Evolutionary conservation across 2,797 vertebrate genomes (phyloP), one percentile per base, ranked within the genome.

Genomic region (Eutrigla gurnardus): DNA sequence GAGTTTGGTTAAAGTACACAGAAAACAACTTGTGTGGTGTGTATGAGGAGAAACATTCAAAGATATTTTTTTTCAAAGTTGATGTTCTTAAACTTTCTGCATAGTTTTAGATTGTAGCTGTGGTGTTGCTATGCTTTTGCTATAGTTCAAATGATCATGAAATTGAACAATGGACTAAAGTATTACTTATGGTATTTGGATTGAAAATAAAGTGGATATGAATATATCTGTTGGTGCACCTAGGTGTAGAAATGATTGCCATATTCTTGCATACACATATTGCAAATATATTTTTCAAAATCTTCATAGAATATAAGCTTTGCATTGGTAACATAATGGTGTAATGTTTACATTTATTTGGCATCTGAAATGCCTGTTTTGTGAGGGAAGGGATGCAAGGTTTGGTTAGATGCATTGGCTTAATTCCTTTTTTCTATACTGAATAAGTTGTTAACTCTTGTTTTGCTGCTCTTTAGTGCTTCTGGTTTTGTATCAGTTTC

Each of bases 401-500:
- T 77, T 64, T 58, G 73, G 67, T 79, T 73, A 13, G 43, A 75
- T 75, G 25, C 42, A 66, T 64, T 63, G 10, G 45, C 35, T 54
- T 68, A n/a, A 55, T 6, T 64, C 5, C 37, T 49, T 35, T 55
- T 49, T 61, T 14, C 40, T n/a, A 5, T 50, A 10, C n/a, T 62
- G 5, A 54, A 39, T 37, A 40, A 75, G 53, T 35, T 73, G 33
- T 64, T 69, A 64, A 62, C 25, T 35, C 17, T 62, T 39, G 40
- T 6, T 58, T 35, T 32, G 55, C 60, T 75, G 49, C 50, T 77
- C 10, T 47, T 65, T 45, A 64, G 6, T 43, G 50, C 61, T 73
- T 73, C 7, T 2, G 33, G 4, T 75, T 73, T 86, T 90, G 65
- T 84, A 84, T 84, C 17, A 32, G 1, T 74, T 81, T 73, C 45